phyloP scores from a whole-genome alignment of 2,113 vertebrate genomes.

The Sporophila hypoxantha region DNA sequence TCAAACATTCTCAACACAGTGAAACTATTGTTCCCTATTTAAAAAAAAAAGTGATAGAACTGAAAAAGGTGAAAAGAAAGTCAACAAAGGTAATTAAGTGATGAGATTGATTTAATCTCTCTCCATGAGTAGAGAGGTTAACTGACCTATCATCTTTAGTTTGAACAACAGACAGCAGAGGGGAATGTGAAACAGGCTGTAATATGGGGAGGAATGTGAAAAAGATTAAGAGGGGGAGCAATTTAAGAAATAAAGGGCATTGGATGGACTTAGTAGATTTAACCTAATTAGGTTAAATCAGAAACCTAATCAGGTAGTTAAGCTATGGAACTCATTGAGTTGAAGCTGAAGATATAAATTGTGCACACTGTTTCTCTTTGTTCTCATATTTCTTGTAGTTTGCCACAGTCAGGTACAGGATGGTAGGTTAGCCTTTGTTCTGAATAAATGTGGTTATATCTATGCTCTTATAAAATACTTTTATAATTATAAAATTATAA shows the following conservation, averaged over 20 bases:
- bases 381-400: not conserved
- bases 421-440: not conserved
- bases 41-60: not conserved
- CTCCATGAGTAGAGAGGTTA: not conserved
- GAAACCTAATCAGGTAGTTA: not conserved
- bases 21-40: not conserved
- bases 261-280: not conserved
- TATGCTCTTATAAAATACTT: not conserved
- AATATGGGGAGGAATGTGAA: not conserved
- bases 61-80: not conserved
- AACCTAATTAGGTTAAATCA: not conserved
- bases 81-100: conserved; percentile 4
- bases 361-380: not conserved
- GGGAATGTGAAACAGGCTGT: not conserved
- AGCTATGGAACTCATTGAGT: not conserved
- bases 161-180: not conserved
- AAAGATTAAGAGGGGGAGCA: not conserved
- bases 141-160: not conserved
- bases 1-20: not conserved
- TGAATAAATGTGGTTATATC: not conserved
- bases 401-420: not conserved
- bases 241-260: not conserved
- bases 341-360: not conserved
- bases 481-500: not conserved
- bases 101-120: conserved; percentile 21